Base-by-base conservation (phyloP, 2,888 invertebrate genomes). In the Carpatolechia fugitivella region DNA sequence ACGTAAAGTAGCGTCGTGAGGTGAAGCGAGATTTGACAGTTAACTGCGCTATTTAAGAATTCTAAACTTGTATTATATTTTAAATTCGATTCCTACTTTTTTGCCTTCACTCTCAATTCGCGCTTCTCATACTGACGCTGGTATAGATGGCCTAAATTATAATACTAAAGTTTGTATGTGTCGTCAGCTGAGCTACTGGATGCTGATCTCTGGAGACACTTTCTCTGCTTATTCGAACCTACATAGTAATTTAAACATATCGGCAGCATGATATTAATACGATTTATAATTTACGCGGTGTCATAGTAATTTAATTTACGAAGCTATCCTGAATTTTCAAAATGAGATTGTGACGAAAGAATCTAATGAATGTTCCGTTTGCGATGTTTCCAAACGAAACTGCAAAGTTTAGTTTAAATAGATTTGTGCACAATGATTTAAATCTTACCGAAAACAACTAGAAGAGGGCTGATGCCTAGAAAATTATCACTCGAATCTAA, bases 211-310 rank as follows among this genome's bases (percentile, higher is more conserved):
- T 16, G 41, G 51, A 55, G 56, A 56, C 56, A 61, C 55, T 65
- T 64, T 70, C 69, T 65, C 66, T 73, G 66, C 76, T 72, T 72
- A 78, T 66, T 60, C 72, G 70, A 66, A 73, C 67, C 76, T 78
- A 75, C 69, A 76, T 18, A 41, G 10, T 74, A 70, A 59, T 70
- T 72, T 68, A 61, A 76, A 75, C 65, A 65, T 70, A 70, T 70
- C 80, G 76, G 76, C 80, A 78, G 78, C 80, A 73, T 73, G 72
- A 69, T 75, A 60, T 68, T 71, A 78, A 79, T 70, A 76, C 77
- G 78, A 80, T 73, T 72, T 82, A 79, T 74, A 74, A 79, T 64
- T 78, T 74, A 82, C 81, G 82, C 83, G 79, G 80, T 82, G 84
- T 78, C 76, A 74, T 76, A 76, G 73, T 80, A 72, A 79, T 64